Evolutionary conservation across 2,113 vertebrate genomes (phyloP).

Genomic region (Zeus faber): DNA sequence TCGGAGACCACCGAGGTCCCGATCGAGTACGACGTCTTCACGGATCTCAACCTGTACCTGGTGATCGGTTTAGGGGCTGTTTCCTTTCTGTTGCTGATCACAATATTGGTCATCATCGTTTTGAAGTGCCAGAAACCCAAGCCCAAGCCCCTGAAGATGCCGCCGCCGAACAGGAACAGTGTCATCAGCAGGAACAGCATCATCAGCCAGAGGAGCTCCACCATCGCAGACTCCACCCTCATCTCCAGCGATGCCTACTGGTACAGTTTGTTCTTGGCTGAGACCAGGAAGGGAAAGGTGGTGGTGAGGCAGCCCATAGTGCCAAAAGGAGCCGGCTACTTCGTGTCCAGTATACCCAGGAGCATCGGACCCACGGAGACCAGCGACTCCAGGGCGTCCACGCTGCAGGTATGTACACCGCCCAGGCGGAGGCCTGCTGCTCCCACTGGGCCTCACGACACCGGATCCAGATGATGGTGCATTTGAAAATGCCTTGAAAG

Average conservation of each 20-base stretch:
- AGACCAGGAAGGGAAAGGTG: constrained; percentile 77
- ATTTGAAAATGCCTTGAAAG: background rate
- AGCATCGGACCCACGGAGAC: constrained; percentile 72
- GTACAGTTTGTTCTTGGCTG: constrained; percentile 76
- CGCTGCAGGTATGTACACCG: constrained; percentile 67
- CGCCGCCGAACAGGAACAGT: constrained; percentile 62
- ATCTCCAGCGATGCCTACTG: constrained; percentile 79
- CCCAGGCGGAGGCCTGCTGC: too few species aligned
- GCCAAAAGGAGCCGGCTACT: constrained; percentile 71
- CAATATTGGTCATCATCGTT: constrained; percentile 72
- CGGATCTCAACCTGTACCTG: constrained; percentile 74
- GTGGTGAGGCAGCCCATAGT: constrained; percentile 74
- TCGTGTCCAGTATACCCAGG: constrained; percentile 77
- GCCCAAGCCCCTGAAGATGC: constrained; percentile 64
- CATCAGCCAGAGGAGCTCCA: constrained; percentile 74
- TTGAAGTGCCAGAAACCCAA: constrained; percentile 76
- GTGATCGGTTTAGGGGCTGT: constrained; percentile 73
- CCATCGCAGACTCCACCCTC: constrained; percentile 74
- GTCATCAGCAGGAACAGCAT: constrained; percentile 70
- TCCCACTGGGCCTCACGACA: too few species aligned
- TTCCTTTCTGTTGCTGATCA: constrained; percentile 73
- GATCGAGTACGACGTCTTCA: constrained; percentile 70
- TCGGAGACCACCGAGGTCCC: constrained; percentile 70
- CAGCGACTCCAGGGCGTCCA: constrained; percentile 74
- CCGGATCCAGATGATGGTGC: background rate